phyloP scores from a whole-genome alignment of 2,888 invertebrate species.

The Heteromurus nitidus region DNA sequence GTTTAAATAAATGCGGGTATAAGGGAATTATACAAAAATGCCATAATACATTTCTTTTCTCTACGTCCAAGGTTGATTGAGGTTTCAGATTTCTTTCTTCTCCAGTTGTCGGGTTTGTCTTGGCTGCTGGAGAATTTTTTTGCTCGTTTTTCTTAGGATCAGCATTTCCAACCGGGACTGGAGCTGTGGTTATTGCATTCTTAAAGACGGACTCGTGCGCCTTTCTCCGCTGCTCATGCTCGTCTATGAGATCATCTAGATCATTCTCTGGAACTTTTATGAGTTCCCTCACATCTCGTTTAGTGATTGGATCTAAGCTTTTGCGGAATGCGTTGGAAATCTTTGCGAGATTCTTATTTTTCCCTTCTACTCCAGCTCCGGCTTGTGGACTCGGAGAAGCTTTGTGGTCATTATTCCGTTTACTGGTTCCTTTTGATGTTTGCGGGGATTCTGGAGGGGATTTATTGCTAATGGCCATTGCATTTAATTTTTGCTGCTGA shows the following conservation, averaged over 20 bases:
- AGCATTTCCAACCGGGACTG: not conserved
- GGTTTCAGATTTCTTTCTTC: not conserved
- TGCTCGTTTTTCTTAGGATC: not conserved
- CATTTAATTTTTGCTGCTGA: not conserved
- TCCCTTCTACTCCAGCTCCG: not conserved
- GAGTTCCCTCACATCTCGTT: conserved; percentile 37
- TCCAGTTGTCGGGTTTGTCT: not conserved
- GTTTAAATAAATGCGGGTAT: not conserved
- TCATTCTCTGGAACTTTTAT: conserved; percentile 52
- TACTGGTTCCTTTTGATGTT: not conserved
- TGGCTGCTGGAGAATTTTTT: not conserved
- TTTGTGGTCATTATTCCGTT: not conserved
- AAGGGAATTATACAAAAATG: too few species aligned
- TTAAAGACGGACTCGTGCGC: conserved; percentile 45
- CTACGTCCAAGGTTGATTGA: not conserved
- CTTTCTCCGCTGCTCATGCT: conserved; percentile 29
- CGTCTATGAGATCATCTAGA: conserved; percentile 32
- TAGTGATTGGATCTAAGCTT: conserved; percentile 36
- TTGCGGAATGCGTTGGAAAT: conserved; percentile 45
- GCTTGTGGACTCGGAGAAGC: too few species aligned
- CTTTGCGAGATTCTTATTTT: conserved; percentile 42
- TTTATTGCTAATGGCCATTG: not conserved
- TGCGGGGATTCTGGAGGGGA: not conserved
- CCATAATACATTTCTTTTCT: not conserved
- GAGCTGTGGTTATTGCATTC: conserved; percentile 13